Conservation (phyloP, 2,797 vertebrate species). For the Molothrus aeneus region DNA sequence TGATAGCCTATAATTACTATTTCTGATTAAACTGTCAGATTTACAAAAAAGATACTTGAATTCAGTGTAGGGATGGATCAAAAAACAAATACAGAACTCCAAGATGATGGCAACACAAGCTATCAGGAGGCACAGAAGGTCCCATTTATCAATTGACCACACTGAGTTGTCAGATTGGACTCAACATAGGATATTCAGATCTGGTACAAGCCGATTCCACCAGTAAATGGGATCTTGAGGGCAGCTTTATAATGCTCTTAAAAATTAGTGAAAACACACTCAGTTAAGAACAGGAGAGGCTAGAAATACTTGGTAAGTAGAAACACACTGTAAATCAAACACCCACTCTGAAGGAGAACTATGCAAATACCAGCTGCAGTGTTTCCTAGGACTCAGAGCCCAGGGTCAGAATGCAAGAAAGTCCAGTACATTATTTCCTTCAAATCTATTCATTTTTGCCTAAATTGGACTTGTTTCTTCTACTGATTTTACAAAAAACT, state of each 20-base stretch:
- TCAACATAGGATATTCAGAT: not conserved
- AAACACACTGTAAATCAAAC: not conserved
- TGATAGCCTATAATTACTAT: not conserved
- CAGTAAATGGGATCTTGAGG: not conserved
- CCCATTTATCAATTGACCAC: not conserved
- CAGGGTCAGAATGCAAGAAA: not conserved
- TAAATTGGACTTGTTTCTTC: not conserved
- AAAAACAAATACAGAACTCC: not conserved
- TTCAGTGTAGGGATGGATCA: not conserved
- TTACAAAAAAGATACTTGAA: not conserved
- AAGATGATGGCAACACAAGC: not conserved
- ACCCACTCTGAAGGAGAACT: not conserved
- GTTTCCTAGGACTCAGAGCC: not conserved
- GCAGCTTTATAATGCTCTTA: not conserved
- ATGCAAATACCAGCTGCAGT: not conserved
- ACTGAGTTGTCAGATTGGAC: not conserved
- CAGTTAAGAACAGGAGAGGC: not conserved
- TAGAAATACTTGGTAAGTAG: not conserved
- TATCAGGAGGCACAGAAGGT: not conserved
- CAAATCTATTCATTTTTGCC: not conserved
- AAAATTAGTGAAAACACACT: not conserved
- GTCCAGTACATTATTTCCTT: not conserved
- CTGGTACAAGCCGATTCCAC: not conserved
- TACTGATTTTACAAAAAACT: not conserved
- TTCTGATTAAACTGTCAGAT: not conserved